Base-by-base conservation (phyloP, 2,797 vertebrate species). In the Spheniscus humboldti region DNA sequence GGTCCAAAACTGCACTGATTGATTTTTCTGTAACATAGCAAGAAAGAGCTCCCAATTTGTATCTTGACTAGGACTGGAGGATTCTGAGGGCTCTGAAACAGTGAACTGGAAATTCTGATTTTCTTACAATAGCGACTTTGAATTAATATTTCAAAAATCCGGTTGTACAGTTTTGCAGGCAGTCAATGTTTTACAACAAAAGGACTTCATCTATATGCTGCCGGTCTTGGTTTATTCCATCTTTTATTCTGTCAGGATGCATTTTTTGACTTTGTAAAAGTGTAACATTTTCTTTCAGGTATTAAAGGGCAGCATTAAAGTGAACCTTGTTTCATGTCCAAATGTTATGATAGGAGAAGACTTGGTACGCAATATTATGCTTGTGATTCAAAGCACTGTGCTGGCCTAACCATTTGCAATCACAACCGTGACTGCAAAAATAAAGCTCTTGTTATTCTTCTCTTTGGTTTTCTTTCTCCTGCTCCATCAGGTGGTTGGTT, bases 61-160 rank as follows among this genome's bases (percentile, higher is more conserved):
- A 1, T 88, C 48, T 68, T 71, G 33, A 31, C 25, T 75, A 57
- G 52, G 24, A 24, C 31, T n/a, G 78, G 66, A 77, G 18, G 27
- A 69, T 86, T 90, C 31, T 59, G 76, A 53, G 47, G 17, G 14
- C 23, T 94, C 52, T 88, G 23, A 90, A 92, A 77, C 27, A 68
- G 13, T 67, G 18, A 81, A 75, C 35, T 79, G 28, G 41, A 88
- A 94, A 87, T 60, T 77, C 41, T 88, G n/a, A 18, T 83, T 83
- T 60, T 89, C 71, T 93, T 82, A 57, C 1, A 6, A 33, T 39
- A 27, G 50, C 73, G 57, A 74, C 14, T 62, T 87, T 86, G 35
- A 69, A 72, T 87, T 68, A 81, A 15, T 80, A 56, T 66, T 59
- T 96, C 23, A 77, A 62, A 92, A 72, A 82, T 67, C 37, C 12